phyloP scores from a whole-genome alignment of 1,140 invertebrate genomes.

The Anoplolepis gracilipes region DNA sequence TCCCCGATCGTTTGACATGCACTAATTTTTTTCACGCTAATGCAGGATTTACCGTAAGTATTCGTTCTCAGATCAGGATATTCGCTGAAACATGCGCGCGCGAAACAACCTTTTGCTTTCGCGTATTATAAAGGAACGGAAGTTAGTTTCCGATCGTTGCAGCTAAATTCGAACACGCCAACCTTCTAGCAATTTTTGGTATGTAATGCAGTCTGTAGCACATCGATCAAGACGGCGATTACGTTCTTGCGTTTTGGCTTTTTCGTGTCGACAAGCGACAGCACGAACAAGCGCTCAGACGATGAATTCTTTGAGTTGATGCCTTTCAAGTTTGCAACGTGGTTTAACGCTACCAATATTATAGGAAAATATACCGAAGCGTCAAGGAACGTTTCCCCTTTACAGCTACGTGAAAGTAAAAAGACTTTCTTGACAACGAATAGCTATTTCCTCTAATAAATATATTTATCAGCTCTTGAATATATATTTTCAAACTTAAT shows the following conservation, averaged over 20 bases:
- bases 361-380: conserved; percentile 29
- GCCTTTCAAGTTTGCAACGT: conserved; percentile 54
- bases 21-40: background rate
- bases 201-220: conserved; percentile 56
- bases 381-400: conserved; percentile 45
- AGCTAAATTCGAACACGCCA: conserved; percentile 52
- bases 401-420: background rate
- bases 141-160: conserved; percentile 51
- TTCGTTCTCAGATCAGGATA: background rate
- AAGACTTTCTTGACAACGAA: conserved; percentile 28
- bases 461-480: background rate
- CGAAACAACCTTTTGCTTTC: conserved; percentile 36
- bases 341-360: conserved; percentile 44
- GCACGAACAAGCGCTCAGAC: conserved; percentile 54
- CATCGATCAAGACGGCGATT: conserved; percentile 56
- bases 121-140: conserved; percentile 42
- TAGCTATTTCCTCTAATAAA: conserved; percentile 20
- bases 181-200: conserved; percentile 54
- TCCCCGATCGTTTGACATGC: background rate
- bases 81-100: conserved; percentile 42
- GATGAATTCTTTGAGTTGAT: conserved; percentile 54
- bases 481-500: background rate
- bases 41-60: background rate
- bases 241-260: conserved; percentile 60
- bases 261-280: conserved; percentile 59